Conservation (phyloP, 2,888 invertebrate genomes). For the Rhagonycha lutea region DNA sequence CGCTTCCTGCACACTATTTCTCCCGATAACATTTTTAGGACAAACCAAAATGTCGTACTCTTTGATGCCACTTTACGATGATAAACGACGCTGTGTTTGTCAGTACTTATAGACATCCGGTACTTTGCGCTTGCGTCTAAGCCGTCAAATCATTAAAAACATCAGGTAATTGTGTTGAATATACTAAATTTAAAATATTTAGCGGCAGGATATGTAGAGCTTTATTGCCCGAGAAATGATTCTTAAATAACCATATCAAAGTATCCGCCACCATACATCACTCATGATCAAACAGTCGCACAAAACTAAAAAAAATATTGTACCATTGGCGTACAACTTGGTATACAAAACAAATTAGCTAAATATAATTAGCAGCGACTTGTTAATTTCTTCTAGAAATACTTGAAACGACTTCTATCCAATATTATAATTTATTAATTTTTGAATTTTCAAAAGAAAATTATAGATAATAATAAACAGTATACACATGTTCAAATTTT, state of each 20-base stretch:
- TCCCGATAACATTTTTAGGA: slow-evolving; percentile 55
- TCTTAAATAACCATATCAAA: slow-evolving; percentile 48
- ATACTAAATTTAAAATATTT: slow-evolving; percentile 46
- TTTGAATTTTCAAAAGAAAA: background rate
- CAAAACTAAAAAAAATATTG: slow-evolving; percentile 4
- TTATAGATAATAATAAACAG: background rate
- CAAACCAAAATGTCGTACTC: slow-evolving; percentile 48
- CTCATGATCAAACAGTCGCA: slow-evolving; percentile 36
- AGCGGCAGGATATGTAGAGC: slow-evolving; percentile 37
- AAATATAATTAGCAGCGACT: background rate
- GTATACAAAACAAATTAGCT: background rate
- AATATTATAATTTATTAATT: background rate
- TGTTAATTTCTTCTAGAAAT: background rate
- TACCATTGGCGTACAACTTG: slow-evolving; percentile 11
- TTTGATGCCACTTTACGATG: slow-evolving; percentile 54
- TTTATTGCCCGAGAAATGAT: slow-evolving; percentile 44
- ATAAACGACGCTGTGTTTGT: slow-evolving; percentile 53
- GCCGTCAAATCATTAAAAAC: slow-evolving; percentile 40
- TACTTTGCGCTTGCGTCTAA: slow-evolving; percentile 24
- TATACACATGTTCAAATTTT: background rate
- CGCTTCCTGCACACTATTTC: slow-evolving; percentile 52
- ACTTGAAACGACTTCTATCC: background rate
- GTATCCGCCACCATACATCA: slow-evolving; percentile 44
- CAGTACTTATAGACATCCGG: slow-evolving; percentile 53
- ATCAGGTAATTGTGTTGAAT: slow-evolving; percentile 41